phyloP scores from a whole-genome alignment of 53 echinoderm and acorn worm species.

The Pentamera pediparva region DNA sequence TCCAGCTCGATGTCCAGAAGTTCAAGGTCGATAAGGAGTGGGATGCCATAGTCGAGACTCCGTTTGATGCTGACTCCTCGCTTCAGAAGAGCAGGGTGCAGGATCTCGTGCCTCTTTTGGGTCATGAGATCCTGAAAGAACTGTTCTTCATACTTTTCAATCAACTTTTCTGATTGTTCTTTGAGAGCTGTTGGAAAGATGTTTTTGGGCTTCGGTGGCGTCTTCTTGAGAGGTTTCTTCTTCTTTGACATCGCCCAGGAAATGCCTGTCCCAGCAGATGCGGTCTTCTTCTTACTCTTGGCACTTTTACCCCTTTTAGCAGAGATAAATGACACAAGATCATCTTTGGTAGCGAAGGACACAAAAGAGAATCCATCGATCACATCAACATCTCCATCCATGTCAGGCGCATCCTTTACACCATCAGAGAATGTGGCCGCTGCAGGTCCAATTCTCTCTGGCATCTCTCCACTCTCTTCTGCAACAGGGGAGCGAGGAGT shows the following conservation, averaged over 20 bases:
- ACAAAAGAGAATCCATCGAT: conserved; percentile 40
- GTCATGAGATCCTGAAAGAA: conserved; percentile 32
- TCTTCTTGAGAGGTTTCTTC: conserved; percentile 25
- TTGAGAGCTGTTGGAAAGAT: conserved; percentile 16
- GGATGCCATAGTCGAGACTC: conserved; percentile 15
- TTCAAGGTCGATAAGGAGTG: conserved; percentile 4
- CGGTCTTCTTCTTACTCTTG: neutral
- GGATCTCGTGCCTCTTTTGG: conserved; percentile 32
- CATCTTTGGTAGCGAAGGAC: conserved; percentile 34
- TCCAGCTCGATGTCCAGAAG: conserved; percentile 2
- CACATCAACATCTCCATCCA: conserved; percentile 10
- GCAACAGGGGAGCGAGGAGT: too few species aligned
- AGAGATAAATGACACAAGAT: conserved; percentile 1
- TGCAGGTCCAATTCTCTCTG: neutral
- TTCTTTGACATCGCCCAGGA: conserved; percentile 21
- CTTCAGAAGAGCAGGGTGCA: conserved; percentile 49
- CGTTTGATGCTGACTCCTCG: conserved; percentile 40
- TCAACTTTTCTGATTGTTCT: conserved; percentile 17
- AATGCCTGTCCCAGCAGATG: neutral
- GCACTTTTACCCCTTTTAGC: neutral
- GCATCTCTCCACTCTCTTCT: too few species aligned
- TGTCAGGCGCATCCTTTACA: too few species aligned
- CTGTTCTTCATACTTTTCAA: conserved; percentile 35
- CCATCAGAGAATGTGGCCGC: neutral
- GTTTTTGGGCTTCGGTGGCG: conserved; percentile 9